Evolutionary conservation across 2,888 invertebrate species (phyloP), one percentile per base, ranked within the genome.

Genomic region (Aelia acuminata): DNA sequence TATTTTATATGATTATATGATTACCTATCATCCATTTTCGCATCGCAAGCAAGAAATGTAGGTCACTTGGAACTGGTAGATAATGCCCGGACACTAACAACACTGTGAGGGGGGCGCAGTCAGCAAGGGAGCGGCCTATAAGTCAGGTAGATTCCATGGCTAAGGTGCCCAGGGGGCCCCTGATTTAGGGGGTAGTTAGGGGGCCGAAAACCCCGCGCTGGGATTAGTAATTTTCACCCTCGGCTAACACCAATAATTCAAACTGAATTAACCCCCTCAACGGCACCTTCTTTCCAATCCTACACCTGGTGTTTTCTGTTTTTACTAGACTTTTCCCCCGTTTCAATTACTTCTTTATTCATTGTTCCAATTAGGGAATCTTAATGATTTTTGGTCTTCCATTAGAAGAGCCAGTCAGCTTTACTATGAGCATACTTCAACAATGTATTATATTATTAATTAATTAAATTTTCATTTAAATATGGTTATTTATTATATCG

Each of bases 171-270:
- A 47, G 43, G 80, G 80, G 43, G 43, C 80, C 80, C 3, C 80
- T 80, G 80, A 80, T 80, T 80, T 80, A 80, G 43, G 80, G 43
- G 47, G 43, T 43, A 43, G 43, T 80, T 43, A 43, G 80, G 80
- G 80, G 75, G 75, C n/a, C 7, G 80, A 80, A 80, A 80, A 80
- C 43, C 80, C 80, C 80, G 15, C 80, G 35, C 43, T n/a, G 43
- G 75, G 80, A 80, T 80, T 47, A 47, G 80, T 80, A 80, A 80
- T 80, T 80, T 80, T 80, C 80, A 80, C 80, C 80, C 80, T 47
- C 43, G n/a, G 80, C 80, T 80, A 80, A 80, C 80, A 80, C 43
- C 80, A n/a, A 80, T 80, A 80, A 80, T 47, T 80, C 80, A 80
- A 80, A 80, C 80, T 80, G 80, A 80, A 80, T 80, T 80, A 80